Base-by-base conservation (phyloP, 2,113 vertebrate genomes). In the Lanius ludovicianus region DNA sequence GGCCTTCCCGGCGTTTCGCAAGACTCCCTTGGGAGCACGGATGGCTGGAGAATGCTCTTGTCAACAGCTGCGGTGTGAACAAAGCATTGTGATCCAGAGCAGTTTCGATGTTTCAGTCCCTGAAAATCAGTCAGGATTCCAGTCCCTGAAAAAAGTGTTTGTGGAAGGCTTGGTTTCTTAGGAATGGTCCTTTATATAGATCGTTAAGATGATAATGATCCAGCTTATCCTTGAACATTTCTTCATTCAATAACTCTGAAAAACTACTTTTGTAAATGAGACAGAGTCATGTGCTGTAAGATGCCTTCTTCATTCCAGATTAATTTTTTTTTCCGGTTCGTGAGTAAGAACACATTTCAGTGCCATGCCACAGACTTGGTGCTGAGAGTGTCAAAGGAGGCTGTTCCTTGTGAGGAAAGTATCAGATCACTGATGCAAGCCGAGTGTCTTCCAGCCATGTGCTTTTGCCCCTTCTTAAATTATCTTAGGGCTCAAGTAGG, bases 401-500 rank as follows among this genome's bases (percentile, higher is more conserved):
- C 22, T 27, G 4, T 47, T 81, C 18, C 7, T 76, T 15, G 3
- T 18, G 12, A 35, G 65, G 24, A 60, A 57, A 21, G 41, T 31
- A 73, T 10, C 20, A 59, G 41, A 6, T n/a, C 14, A 11, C 15
- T 37, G 25, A 10, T 44, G 30, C 4, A 1, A 25, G 14, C 10
- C 0, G 1, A 2, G 10, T 31, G 82, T 35, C 15, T 79, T 79
- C 44, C 74, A 56, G 65, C 22, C 1, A 0, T 22, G 4, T 0
- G 0, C 27, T 37, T 69, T 74, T 78, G 5, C 10, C 31, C 15
- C 2, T 39, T 84, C 47, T 84, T 70, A 46, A 19, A 18, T 62
- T 50, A 12, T 57, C 8, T 59, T 69, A 57, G 23, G 28, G 12
- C 20, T 73, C 1, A 8, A 46, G 23, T 15, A 37, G 30, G 11